Percentiles rank a stretch among this genome's conserved stretches.
Conservation (phyloP, 1,140 invertebrate species). For the Lepidurus arcticus region DNA sequence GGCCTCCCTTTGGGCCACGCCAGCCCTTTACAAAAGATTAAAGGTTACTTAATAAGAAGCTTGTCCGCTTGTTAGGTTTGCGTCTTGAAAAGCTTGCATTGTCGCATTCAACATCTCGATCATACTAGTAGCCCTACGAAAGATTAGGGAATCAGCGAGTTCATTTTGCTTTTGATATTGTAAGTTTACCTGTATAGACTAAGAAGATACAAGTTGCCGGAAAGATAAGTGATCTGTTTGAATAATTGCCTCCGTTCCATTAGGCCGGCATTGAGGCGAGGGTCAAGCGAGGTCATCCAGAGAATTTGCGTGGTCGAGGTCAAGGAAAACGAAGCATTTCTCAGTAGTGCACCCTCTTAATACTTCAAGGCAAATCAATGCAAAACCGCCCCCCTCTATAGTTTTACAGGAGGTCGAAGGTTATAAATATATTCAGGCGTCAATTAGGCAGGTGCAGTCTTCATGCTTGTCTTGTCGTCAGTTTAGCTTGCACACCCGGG, state of each 20-base stretch:
- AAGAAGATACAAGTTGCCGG: no score
- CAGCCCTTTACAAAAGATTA: not conserved
- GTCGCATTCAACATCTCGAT: no score
- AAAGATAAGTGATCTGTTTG: no score
- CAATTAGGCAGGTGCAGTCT: slow-evolving; percentile 21
- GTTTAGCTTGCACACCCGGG: slow-evolving; percentile 2
- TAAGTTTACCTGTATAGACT: no score
- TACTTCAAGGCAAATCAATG: not conserved
- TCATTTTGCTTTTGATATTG: no score
- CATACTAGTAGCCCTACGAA: no score
- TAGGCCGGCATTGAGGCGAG: not conserved
- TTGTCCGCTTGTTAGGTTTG: not conserved
- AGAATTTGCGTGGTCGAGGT: slow-evolving; percentile 10
- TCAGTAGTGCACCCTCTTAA: not conserved
- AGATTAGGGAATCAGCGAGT: no score
- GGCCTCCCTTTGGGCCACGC: not conserved
- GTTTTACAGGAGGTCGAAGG: slow-evolving; percentile 6
- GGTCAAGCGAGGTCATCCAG: slow-evolving; percentile 9
- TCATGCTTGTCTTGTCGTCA: slow-evolving; percentile 21
- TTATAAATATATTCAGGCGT: slow-evolving; percentile 19
- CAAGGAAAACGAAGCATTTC: not conserved
- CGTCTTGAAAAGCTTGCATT: no score
- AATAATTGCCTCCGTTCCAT: not conserved
- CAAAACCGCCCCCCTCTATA: not conserved
- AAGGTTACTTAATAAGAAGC: not conserved